phyloP scores from a whole-genome alignment of 2,113 vertebrate species.

The Sialia sialis region DNA sequence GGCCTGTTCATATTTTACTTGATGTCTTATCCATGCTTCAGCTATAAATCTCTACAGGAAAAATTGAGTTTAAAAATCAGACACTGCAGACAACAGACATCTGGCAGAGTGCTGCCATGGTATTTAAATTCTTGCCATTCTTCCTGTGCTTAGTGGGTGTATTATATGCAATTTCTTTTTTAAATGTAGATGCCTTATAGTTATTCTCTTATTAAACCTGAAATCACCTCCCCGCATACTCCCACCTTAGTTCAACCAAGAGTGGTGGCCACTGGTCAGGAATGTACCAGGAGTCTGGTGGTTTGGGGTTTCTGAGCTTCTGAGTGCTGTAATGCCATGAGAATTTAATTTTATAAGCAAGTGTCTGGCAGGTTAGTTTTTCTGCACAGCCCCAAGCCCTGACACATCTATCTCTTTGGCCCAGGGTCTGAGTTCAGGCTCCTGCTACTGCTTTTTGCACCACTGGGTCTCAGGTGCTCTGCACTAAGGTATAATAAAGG shows the following conservation, averaged over 20 bases:
- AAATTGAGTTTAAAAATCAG: neutral
- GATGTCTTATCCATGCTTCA: neutral
- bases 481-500: neutral
- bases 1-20: neutral
- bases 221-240: neutral
- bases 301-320: neutral
- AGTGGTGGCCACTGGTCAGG: fast-evolving
- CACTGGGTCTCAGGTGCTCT: neutral
- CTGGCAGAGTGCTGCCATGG: neutral
- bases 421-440: neutral
- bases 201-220: neutral
- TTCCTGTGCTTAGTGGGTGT: neutral
- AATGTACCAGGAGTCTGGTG: fast-evolving
- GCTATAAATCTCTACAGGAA: neutral
- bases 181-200: neutral
- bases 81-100: neutral
- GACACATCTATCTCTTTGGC: neutral
- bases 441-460: neutral
- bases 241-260: neutral
- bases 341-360: neutral
- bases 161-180: neutral
- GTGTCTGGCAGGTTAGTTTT: neutral
- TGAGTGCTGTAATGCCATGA: neutral
- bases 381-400: neutral
- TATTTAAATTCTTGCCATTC: neutral